Conservation (phyloP, 2,888 invertebrate genomes). For the Operophtera brumata region DNA sequence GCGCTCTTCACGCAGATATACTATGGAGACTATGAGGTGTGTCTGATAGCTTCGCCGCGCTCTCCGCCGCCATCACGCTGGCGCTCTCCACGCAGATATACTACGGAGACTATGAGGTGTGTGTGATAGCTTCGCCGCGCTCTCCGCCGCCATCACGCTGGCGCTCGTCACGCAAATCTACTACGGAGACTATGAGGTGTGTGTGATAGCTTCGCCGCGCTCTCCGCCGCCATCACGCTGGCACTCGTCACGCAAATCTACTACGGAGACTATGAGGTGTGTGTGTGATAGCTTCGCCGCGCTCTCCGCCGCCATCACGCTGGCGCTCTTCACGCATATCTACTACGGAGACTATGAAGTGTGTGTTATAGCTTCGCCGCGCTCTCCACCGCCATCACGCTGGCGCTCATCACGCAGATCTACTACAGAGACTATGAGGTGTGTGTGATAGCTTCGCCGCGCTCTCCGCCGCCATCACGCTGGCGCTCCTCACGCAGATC, state of each 20-base stretch:
- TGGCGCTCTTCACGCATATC: slow-evolving; percentile 86
- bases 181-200: slow-evolving; percentile 86
- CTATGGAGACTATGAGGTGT: slow-evolving; percentile 86
- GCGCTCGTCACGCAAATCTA: slow-evolving; percentile 87
- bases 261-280: slow-evolving; percentile 86
- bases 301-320: slow-evolving; percentile 84
- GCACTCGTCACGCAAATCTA: slow-evolving; percentile 87
- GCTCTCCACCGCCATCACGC: slow-evolving; percentile 84
- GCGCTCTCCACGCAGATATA: slow-evolving; percentile 87
- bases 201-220: slow-evolving; percentile 82
- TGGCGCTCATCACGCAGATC: slow-evolving; percentile 86
- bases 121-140: slow-evolving; percentile 82
- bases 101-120: slow-evolving; percentile 86
- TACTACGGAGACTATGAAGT: slow-evolving; percentile 88
- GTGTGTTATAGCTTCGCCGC: slow-evolving; percentile 81
- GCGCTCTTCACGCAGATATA: slow-evolving; percentile 87
- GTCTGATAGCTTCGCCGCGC: slow-evolving; percentile 82
- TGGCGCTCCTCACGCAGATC: slow-evolving; percentile 86
- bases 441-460: slow-evolving; percentile 81
- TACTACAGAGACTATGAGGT: slow-evolving; percentile 88
- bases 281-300: slow-evolving; percentile 83
- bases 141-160: slow-evolving; percentile 85
- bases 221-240: slow-evolving; percentile 85
- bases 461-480: slow-evolving; percentile 84
- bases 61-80: slow-evolving; percentile 85